Conservation (phyloP, 64 coral and sea anemone genomes). For the Cladopsammia gracilis region DNA sequence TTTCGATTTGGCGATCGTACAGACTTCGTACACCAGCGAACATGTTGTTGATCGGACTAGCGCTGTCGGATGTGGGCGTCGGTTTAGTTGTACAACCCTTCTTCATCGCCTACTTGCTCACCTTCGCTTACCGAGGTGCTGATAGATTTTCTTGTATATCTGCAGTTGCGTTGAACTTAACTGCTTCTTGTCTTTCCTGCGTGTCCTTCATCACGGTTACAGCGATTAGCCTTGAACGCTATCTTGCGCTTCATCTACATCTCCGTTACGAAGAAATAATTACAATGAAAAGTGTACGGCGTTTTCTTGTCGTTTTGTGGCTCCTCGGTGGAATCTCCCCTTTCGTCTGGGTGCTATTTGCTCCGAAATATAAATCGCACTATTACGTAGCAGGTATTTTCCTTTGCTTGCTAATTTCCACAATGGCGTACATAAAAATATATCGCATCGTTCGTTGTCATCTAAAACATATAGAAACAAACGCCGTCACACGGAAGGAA, state of each 20-base stretch:
- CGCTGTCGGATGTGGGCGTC: constrained; percentile 49
- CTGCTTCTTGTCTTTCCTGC: background rate
- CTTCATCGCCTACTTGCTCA: background rate
- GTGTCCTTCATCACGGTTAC: constrained; percentile 62
- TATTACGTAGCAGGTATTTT: constrained; percentile 4
- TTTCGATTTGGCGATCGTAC: constrained; percentile 37
- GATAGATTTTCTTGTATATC: background rate
- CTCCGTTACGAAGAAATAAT: constrained; percentile 50
- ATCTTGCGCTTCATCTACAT: constrained; percentile 55
- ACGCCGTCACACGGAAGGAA: background rate
- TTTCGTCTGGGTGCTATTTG: constrained; percentile 6
- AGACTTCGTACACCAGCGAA: constrained; percentile 19
- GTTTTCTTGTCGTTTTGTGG: constrained; percentile 52
- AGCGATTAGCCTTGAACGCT: constrained; percentile 63
- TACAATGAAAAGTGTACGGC: constrained; percentile 17
- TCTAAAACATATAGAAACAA: constrained; percentile 26
- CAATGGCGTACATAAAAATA: constrained; percentile 58
- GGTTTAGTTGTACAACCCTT: constrained; percentile 55
- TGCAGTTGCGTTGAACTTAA: background rate
- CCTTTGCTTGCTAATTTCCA: constrained; percentile 31
- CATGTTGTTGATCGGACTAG: constrained; percentile 39
- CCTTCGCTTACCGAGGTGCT: background rate
- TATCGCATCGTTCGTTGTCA: constrained; percentile 47
- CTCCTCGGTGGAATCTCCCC: constrained; percentile 32
- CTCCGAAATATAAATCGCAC: constrained; percentile 15